These are phyloP conservation scores for Nycteola revayana DNA, from an alignment of 2,888 invertebrate genomes.

Conservation along the genomic window DNA sequence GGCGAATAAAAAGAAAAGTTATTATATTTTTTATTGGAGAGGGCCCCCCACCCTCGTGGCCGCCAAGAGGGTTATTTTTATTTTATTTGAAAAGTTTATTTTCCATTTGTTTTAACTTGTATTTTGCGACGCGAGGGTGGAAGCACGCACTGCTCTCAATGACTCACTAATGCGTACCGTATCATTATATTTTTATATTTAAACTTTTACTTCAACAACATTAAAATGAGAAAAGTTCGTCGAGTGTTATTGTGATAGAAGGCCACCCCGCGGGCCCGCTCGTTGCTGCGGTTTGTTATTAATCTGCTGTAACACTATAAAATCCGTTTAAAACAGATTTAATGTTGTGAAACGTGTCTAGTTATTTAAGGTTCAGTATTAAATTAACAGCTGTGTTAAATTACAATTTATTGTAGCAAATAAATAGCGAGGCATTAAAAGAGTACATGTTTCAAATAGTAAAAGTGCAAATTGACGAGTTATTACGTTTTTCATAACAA, in stretches of 20 bases:
- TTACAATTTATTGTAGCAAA: no score
- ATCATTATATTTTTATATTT: constrained; percentile 81
- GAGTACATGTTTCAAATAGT: no score
- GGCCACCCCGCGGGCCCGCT: constrained; percentile 17
- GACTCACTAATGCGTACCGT: constrained; percentile 79
- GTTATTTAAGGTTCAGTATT: no score
- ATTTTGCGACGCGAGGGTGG: constrained; percentile 73
- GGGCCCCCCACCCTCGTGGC: constrained; percentile 76
- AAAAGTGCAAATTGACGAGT: not conserved
- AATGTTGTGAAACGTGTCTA: no score
- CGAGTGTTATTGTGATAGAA: constrained; percentile 57
- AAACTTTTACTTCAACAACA: constrained; percentile 76
- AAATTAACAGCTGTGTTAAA: no score
- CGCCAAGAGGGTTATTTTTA: constrained; percentile 81
- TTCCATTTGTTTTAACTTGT: constrained; percentile 81
- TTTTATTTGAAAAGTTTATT: constrained; percentile 82
- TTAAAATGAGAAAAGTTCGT: constrained; percentile 79
- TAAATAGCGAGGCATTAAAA: no score
- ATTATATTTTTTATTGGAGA: constrained; percentile 81
- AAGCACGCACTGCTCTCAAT: constrained; percentile 73
- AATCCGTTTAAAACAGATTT: no score
- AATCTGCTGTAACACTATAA: constrained; percentile 25
- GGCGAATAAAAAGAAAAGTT: constrained; percentile 82
- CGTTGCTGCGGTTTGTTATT: constrained; percentile 22
- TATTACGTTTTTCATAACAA: constrained; percentile 7